Base-by-base conservation (phyloP, 2,888 invertebrate genomes). In the Liopterus haemorrhoidalis region DNA sequence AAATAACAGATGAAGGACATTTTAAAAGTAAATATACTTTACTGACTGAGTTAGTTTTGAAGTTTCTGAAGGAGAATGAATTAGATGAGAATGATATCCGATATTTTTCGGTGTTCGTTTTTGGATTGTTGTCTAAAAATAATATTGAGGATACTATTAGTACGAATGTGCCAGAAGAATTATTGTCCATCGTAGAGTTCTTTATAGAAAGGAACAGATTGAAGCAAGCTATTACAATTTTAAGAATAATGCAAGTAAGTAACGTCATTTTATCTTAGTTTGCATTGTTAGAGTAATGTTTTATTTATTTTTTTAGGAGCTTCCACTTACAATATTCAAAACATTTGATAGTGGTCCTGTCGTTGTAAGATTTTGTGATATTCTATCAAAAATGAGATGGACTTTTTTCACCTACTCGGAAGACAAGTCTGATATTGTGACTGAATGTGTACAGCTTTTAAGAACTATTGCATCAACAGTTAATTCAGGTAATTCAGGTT, bases 331-430 rank as follows among this genome's bases (percentile, higher is more conserved):
- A 14, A 31, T 24, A 24, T 22, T 41, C 18, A 22, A 22, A 18
- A 16, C 6, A 14, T 15, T 15, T 19, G 24, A 38, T 37, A 16
- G 22, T 20, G 24, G 16, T 32, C 27, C 38, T 12, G 14, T 24
- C 15, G 39, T 45, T 14, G 14, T 45, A 33, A 38, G 27, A 39
- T 32, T 45, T 20, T 32, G 20, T 4, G 14, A 4, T 14, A 11
- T 39, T 28, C 6, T 33, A 5, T 20, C 2, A 9, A 21, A 45
- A 32, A 30, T 39, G 18, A 22, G 45, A 25, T 39, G 45, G 45
- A 45, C 20, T 5, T 45, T 45, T 20, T 38, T 45, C 18, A 27
- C 45, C 2, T 45, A 32, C 33, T 31, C 39, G 1, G 32, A 45
- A 38, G 39, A 45, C 19, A 45, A 39, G 21, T 18, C 24, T 9